Evolutionary conservation across 2,113 vertebrate genomes (phyloP).

Genomic region (Pantherophis guttatus): DNA sequence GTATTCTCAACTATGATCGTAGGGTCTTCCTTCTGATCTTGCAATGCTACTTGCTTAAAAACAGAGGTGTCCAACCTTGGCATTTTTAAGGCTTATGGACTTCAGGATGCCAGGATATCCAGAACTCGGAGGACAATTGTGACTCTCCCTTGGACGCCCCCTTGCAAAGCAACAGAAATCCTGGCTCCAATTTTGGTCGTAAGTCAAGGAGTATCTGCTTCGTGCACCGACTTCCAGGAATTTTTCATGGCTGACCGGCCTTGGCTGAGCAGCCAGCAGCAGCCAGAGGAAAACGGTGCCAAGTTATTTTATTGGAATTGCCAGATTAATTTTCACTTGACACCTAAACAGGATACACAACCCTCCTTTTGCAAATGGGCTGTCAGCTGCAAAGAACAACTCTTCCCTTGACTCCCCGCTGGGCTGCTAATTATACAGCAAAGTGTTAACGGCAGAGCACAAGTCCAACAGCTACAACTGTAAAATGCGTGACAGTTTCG

Average conservation of each 20-base stretch:
- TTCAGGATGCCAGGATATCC: no score
- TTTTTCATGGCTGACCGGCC: slow-evolving; percentile 40
- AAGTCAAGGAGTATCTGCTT: background rate
- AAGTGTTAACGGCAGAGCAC: slow-evolving; percentile 63
- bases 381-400: slow-evolving; percentile 43
- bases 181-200: background rate
- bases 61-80: no score
- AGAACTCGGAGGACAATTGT: no score
- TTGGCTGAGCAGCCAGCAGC: slow-evolving; percentile 37
- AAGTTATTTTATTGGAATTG: slow-evolving; percentile 46
- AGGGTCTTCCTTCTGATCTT: no score
- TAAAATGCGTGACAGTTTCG: slow-evolving; percentile 15
- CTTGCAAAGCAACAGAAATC: background rate
- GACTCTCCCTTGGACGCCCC: no score
- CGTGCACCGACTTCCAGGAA: slow-evolving; percentile 12
- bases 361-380: slow-evolving; percentile 41
- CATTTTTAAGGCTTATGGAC: no score
- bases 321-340: slow-evolving; percentile 61
- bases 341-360: slow-evolving; percentile 51
- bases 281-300: slow-evolving; percentile 39
- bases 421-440: slow-evolving; percentile 45
- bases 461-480: slow-evolving; percentile 44
- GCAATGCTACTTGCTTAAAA: no score
- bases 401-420: slow-evolving; percentile 34
- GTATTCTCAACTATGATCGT: no score